A percentile compares a stretch with the other conserved stretches of the same genome.
phyloP scores from a whole-genome alignment of 2,113 vertebrate genomes.

The Nyctereutes procyonoides region DNA sequence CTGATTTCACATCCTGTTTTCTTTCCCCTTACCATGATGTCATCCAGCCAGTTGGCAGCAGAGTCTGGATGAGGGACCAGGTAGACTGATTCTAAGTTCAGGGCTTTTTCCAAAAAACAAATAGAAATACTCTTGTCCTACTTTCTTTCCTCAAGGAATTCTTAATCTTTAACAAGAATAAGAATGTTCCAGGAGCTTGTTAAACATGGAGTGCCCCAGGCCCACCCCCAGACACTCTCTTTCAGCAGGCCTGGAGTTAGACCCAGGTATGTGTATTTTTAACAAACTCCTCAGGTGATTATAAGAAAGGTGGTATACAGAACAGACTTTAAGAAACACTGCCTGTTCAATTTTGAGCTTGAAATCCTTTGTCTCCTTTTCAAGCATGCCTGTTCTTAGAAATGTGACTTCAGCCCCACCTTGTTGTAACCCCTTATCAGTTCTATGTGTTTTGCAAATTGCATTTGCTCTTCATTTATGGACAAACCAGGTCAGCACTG shows the following conservation, averaged over 20 bases:
- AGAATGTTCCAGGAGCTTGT: not conserved
- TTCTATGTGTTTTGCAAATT: constrained; percentile 78
- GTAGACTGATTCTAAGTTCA: not conserved
- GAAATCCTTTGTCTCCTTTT: constrained; percentile 68
- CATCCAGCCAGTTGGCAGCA: not conserved
- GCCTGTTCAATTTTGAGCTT: not conserved
- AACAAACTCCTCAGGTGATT: not conserved
- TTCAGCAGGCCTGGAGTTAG: not conserved
- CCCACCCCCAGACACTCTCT: not conserved
- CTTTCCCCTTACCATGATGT: not conserved
- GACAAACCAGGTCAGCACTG: constrained; percentile 82
- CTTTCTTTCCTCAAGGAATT: constrained; percentile 22
- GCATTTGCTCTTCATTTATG: constrained; percentile 80
- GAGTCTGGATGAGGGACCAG: too few species aligned
- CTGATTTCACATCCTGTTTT: not conserved
- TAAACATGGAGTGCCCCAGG: not conserved
- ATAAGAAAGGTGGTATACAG: not conserved
- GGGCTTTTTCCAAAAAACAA: not conserved
- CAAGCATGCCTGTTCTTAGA: constrained; percentile 47
- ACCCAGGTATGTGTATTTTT: not conserved
- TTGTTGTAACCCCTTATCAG: constrained; percentile 74
- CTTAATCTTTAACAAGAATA: not conserved
- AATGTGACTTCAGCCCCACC: constrained; percentile 64
- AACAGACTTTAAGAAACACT: not conserved
- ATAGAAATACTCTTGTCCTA: not conserved